A percentile compares a stretch with the other conserved stretches of the same genome.
These are phyloP conservation scores for Ormyrus labotus DNA, from an alignment of 2,888 invertebrate genomes.

Conservation along the genomic window DNA sequence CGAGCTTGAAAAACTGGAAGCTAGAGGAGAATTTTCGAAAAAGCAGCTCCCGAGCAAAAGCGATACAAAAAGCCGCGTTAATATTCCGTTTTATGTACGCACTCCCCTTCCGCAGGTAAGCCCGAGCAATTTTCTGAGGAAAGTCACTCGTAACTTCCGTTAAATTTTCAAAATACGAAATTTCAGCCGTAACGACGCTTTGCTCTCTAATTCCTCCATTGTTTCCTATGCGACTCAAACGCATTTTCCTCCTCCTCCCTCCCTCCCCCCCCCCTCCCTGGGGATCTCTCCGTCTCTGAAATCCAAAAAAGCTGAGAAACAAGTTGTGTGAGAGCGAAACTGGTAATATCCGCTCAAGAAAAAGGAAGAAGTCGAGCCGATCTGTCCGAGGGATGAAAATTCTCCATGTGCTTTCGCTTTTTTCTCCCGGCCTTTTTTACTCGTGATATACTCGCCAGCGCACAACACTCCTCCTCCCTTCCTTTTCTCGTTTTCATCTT, in stretches of 20 bases:
- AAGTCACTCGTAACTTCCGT: background rate
- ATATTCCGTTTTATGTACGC: background rate
- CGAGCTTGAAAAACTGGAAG: no score
- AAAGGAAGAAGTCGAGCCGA: no score
- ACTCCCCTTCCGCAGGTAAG: background rate
- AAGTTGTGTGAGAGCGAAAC: no score
- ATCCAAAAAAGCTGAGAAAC: no score
- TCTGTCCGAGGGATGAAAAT: background rate
- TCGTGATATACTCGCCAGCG: background rate
- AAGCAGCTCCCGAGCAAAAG: no score
- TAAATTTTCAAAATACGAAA: slow-evolving; percentile 14
- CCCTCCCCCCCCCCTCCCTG: no score
- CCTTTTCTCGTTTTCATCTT: slow-evolving; percentile 35
- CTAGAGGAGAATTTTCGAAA: no score
- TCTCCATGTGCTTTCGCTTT: slow-evolving; percentile 4
- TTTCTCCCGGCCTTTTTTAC: slow-evolving; percentile 1
- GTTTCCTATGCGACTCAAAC: background rate
- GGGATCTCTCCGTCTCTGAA: no score
- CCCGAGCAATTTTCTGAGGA: background rate
- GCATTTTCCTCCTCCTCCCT: no score
- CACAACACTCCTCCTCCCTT: background rate
- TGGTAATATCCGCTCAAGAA: no score
- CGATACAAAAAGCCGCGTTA: no score
- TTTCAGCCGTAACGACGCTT: slow-evolving; percentile 8
- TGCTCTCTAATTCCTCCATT: slow-evolving; percentile 6